Conservation (phyloP, 1,140 invertebrate genomes). For the Cephus cinctus region DNA sequence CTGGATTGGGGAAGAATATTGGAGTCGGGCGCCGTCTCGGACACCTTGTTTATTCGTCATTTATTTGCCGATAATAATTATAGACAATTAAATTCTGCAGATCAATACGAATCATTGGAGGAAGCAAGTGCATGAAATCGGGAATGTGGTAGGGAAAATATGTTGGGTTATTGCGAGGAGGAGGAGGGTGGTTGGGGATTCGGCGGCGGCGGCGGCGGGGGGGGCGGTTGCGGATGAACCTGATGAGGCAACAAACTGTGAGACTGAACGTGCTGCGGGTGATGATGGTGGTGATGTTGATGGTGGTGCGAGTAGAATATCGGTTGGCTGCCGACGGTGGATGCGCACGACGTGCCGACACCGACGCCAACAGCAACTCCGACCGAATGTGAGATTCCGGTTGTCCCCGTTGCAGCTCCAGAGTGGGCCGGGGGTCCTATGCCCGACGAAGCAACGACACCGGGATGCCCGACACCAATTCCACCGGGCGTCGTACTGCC, state of each 20-base stretch:
- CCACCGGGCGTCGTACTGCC: constrained; percentile 18
- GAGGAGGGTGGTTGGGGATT: constrained; percentile 33
- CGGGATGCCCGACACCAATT: no score
- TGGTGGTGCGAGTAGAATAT: constrained; percentile 56
- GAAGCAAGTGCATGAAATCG: no score
- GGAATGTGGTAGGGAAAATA: no score
- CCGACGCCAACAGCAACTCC: constrained; percentile 37
- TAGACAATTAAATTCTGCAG: no score
- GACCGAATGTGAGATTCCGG: constrained; percentile 26
- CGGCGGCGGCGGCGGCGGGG: constrained; percentile 46
- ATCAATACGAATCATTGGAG: no score
- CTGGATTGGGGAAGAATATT: no score
- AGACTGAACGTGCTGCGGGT: constrained; percentile 46
- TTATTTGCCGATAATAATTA: no score
- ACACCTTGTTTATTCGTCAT: no score
- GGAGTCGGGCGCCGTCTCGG: no score
- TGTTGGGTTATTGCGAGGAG: constrained; percentile 50
- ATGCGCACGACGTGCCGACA: constrained; percentile 41
- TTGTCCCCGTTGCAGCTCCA: constrained; percentile 17
- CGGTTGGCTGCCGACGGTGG: constrained; percentile 40
- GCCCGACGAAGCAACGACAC: constrained; percentile 19
- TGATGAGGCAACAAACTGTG: constrained; percentile 48
- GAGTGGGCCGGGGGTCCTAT: constrained; percentile 18
- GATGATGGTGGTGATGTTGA: constrained; percentile 49
- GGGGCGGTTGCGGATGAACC: constrained; percentile 47